phyloP scores from a whole-genome alignment of 2,888 invertebrate genomes.

The Drosophila helvetica region DNA sequence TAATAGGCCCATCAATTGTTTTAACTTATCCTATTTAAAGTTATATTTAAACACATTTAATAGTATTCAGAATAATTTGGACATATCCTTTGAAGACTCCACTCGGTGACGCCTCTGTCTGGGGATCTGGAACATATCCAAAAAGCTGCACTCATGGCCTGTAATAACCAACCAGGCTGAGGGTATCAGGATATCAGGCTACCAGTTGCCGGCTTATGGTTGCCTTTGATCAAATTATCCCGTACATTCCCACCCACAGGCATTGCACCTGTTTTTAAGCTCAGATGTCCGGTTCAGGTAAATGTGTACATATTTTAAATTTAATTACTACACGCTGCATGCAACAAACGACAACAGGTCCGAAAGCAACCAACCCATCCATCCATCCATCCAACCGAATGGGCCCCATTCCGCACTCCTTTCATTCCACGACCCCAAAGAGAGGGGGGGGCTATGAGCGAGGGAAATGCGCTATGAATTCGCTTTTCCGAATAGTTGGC shows the following conservation, averaged over 20 bases:
- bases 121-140: conserved; percentile 7
- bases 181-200: conserved; percentile 45
- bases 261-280: conserved; percentile 62
- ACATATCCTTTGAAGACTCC: neutral
- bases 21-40: neutral
- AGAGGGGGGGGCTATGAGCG: conserved; percentile 8
- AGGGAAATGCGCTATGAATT: conserved; percentile 55
- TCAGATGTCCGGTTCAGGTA: conserved; percentile 59
- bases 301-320: conserved; percentile 73
- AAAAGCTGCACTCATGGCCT: conserved; percentile 47
- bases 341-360: conserved; percentile 54
- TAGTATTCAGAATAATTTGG: neutral
- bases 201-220: conserved; percentile 48
- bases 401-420: conserved; percentile 43
- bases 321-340: conserved; percentile 67
- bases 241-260: conserved; percentile 12
- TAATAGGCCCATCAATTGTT: neutral
- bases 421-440: conserved; percentile 62
- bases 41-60: neutral
- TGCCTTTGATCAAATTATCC: conserved; percentile 72
- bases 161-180: conserved; percentile 50
- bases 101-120: conserved; percentile 7
- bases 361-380: conserved; percentile 42
- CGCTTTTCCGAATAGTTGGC: conserved; percentile 66
- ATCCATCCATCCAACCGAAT: conserved; percentile 48